Evolutionary conservation across 2,797 vertebrate genomes (phyloP).

Genomic region (Clarias pachynema): DNA sequence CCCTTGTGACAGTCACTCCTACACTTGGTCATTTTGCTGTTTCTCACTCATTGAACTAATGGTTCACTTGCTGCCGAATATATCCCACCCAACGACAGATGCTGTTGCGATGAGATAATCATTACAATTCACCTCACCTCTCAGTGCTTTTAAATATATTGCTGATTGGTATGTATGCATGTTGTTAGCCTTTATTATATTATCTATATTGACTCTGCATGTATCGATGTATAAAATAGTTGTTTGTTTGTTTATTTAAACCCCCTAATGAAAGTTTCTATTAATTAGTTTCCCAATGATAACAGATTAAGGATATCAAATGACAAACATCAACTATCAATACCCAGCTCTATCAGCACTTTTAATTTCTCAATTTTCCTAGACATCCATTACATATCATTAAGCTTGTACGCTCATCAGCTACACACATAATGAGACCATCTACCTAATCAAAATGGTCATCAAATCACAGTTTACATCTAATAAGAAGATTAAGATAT

Average conservation of each 20-base stretch:
- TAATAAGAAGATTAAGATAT: constrained; percentile 53
- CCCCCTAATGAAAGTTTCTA: background rate
- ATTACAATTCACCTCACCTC: too few species aligned
- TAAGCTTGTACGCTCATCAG: constrained; percentile 20
- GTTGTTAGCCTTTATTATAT: background rate
- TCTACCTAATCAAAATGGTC: constrained; percentile 47
- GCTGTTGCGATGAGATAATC: too few species aligned
- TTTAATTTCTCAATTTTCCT: constrained; percentile 18
- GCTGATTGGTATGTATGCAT: too few species aligned
- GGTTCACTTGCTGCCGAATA: too few species aligned
- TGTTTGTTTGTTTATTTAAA: background rate
- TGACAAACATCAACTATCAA: constrained; percentile 7
- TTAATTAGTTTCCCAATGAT: background rate
- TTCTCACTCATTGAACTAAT: too few species aligned
- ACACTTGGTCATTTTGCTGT: too few species aligned
- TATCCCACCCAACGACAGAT: too few species aligned
- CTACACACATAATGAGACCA: constrained; percentile 44
- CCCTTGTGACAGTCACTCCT: too few species aligned
- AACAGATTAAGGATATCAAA: background rate
- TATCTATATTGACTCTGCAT: background rate
- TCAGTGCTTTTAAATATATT: background rate
- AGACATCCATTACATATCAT: constrained; percentile 30
- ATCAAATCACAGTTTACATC: constrained; percentile 46
- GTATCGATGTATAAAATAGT: too few species aligned
- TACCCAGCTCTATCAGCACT: constrained; percentile 8